Evolutionary conservation across 2,797 vertebrate species (phyloP).

Genomic region (Sebastolobus altivelis): DNA sequence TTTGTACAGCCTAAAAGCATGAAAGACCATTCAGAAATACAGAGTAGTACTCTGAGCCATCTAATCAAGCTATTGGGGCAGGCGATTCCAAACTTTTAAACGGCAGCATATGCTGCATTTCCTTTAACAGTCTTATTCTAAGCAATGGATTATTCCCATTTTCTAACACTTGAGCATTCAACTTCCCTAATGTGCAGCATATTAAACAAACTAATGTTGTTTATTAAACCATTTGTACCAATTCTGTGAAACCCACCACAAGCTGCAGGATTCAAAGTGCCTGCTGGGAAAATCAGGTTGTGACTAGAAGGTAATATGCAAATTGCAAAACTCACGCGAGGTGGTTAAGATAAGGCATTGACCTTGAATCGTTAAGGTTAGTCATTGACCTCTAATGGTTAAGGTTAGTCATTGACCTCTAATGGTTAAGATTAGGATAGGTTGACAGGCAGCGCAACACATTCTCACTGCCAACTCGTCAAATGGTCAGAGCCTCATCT

Average conservation of each 20-base stretch:
- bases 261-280: background rate
- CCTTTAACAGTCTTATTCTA: slow-evolving; percentile 13
- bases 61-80: background rate
- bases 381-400: no score
- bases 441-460: no score
- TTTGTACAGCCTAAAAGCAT: background rate
- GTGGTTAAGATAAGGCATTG: no score
- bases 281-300: background rate
- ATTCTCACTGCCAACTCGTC: no score
- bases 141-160: background rate
- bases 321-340: no score
- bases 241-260: slow-evolving; percentile 7
- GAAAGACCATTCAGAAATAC: background rate
- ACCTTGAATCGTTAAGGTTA: no score
- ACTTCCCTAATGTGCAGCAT: background rate
- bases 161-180: background rate
- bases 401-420: no score
- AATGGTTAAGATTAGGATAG: no score
- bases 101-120: background rate
- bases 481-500: no score
- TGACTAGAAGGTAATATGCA: no score
- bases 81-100: no score
- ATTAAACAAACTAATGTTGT: background rate
- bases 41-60: background rate
- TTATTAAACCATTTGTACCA: background rate